phyloP scores from a whole-genome alignment of 2,888 invertebrate species.

The Melanargia galathea region DNA sequence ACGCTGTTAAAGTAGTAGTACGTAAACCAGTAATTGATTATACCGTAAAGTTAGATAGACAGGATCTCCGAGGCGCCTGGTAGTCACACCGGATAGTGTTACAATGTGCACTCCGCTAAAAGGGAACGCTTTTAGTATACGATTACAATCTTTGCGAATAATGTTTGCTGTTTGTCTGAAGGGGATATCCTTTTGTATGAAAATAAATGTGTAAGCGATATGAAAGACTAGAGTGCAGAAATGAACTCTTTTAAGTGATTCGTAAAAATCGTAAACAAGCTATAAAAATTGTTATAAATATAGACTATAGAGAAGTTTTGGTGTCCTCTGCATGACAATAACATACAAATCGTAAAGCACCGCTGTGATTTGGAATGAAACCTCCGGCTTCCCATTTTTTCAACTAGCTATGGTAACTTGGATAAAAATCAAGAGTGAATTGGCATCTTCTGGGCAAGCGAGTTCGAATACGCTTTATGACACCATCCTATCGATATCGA shows the following conservation, averaged over 20 bases:
- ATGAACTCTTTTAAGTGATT: not conserved
- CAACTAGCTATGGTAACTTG: too few relatives aligned
- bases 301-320: too few relatives aligned
- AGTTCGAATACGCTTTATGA: too few relatives aligned
- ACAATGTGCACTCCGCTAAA: conserved; percentile 18
- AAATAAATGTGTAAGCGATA: conserved; percentile 22
- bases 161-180: conserved; percentile 25
- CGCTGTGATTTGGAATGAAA: too few relatives aligned
- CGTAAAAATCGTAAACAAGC: too few relatives aligned
- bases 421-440: too few relatives aligned
- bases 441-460: too few relatives aligned
- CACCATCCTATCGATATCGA: too few relatives aligned
- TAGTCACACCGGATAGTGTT: conserved; percentile 28
- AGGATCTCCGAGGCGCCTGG: conserved; percentile 16
- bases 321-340: too few relatives aligned
- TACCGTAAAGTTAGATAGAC: not conserved
- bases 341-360: too few relatives aligned
- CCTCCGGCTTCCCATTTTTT: too few relatives aligned
- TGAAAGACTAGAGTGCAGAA: conserved; percentile 3
- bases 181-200: conserved; percentile 25
- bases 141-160: conserved; percentile 34
- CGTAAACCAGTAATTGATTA: conserved; percentile 11
- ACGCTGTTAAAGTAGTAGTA: not conserved
- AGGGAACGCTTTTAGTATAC: conserved; percentile 30
- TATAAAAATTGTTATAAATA: too few relatives aligned